Evolutionary conservation across 1,140 invertebrate genomes (phyloP).

Genomic region (Adoxophyes honmai): DNA sequence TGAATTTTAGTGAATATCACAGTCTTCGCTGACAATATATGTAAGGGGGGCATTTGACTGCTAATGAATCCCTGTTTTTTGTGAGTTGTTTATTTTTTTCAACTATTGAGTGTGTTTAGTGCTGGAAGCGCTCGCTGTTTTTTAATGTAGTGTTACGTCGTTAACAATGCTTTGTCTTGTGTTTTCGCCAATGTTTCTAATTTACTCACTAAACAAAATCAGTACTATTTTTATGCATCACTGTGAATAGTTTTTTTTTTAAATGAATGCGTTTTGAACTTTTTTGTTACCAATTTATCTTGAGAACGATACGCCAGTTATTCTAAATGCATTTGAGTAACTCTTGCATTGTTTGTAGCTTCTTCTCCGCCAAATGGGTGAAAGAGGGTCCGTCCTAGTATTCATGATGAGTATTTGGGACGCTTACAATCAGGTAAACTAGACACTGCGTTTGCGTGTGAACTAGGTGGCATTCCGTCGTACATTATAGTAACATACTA

Average conservation of each 20-base stretch:
- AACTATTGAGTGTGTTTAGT: too few species aligned
- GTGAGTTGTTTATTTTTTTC: too few species aligned
- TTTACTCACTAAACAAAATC: too few species aligned
- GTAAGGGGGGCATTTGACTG: too few species aligned
- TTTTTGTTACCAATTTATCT: neutral
- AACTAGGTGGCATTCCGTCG: conserved; percentile 2
- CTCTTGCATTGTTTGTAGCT: conserved; percentile 53
- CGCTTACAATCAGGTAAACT: conserved; percentile 47
- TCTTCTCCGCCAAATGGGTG: conserved; percentile 66
- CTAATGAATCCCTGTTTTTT: too few species aligned
- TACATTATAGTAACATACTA: conserved; percentile 17
- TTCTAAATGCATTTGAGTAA: conserved; percentile 12
- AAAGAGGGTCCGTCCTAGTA: conserved; percentile 68
- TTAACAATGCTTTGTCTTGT: neutral
- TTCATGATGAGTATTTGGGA: conserved; percentile 61
- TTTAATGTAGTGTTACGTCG: neutral
- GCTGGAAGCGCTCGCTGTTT: too few species aligned
- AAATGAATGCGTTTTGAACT: neutral
- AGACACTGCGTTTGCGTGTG: conserved; percentile 13
- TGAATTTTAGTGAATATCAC: too few species aligned
- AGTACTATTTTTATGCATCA: too few species aligned
- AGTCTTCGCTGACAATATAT: too few species aligned
- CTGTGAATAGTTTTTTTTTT: too few species aligned
- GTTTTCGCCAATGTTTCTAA: too few species aligned
- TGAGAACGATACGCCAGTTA: neutral